phyloP scores from a whole-genome alignment of 1,140 invertebrate species.

The Diprion similis region DNA sequence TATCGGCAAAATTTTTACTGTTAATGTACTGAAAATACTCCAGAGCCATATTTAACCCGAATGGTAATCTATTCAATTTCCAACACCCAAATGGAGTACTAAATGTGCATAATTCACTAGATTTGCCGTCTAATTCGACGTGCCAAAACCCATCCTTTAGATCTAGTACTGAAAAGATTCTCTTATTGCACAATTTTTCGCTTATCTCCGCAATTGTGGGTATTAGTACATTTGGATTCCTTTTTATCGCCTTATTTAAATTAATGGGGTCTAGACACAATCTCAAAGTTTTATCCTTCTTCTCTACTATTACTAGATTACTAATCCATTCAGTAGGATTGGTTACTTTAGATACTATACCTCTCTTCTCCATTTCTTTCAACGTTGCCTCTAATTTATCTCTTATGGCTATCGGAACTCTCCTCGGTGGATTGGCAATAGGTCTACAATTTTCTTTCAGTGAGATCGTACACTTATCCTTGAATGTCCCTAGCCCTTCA shows the following conservation, averaged over 20 bases:
- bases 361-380: background rate
- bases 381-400: conserved; percentile 28
- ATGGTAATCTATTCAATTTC: conserved; percentile 49
- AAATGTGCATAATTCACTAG: conserved; percentile 36
- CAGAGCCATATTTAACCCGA: conserved; percentile 49
- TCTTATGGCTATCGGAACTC: conserved; percentile 29
- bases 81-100: conserved; percentile 57
- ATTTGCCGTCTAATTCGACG: background rate
- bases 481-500: conserved; percentile 23
- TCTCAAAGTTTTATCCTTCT: conserved; percentile 49
- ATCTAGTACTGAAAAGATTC: background rate
- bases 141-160: too few species aligned
- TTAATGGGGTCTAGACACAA: conserved; percentile 60
- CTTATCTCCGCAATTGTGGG: conserved; percentile 53
- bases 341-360: background rate
- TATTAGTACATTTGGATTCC: conserved; percentile 45
- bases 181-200: conserved; percentile 33
- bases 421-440: conserved; percentile 25
- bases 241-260: conserved; percentile 55
- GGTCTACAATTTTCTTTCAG: conserved; percentile 22
- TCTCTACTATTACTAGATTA: conserved; percentile 51
- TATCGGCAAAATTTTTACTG: conserved; percentile 37
- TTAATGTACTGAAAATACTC: conserved; percentile 51
- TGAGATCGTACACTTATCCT: conserved; percentile 23
- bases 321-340: conserved; percentile 57